Percentiles rank a stretch among this genome's conserved stretches.
These are phyloP conservation scores for Elachura formosa DNA, from an alignment of 2,113 vertebrate genomes.

Conservation along the genomic window DNA sequence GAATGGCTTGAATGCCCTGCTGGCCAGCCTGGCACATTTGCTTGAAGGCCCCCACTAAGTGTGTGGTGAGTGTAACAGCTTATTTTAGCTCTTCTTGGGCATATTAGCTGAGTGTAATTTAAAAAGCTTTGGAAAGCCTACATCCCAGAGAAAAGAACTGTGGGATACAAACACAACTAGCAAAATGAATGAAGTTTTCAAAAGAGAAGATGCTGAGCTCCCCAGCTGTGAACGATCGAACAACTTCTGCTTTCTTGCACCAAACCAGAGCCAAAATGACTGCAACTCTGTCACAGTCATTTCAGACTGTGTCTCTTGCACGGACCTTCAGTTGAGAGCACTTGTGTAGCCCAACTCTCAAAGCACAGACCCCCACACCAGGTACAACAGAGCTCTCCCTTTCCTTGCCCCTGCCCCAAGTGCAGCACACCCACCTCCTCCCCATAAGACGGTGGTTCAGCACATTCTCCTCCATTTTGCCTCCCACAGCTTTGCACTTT, in stretches of 20 bases:
- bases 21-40: background rate
- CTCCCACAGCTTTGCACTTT: background rate
- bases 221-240: background rate
- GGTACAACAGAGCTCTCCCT: background rate
- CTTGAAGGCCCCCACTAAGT: background rate
- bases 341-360: background rate
- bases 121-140: background rate
- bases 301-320: background rate
- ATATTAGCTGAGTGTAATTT: background rate
- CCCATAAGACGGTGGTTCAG: background rate
- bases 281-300: rapidly evolving
- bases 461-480: background rate
- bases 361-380: background rate
- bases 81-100: background rate
- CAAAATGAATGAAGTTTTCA: background rate
- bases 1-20: background rate
- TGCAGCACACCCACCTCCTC: background rate
- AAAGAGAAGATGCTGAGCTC: background rate
- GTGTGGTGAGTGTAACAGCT: rapidly evolving
- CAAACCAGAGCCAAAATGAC: background rate
- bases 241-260: background rate
- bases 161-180: background rate
- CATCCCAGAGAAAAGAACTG: background rate
- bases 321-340: background rate
- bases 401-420: background rate